Conservation (phyloP, 2,888 invertebrate genomes). For the Pristionchus exspectatus region DNA sequence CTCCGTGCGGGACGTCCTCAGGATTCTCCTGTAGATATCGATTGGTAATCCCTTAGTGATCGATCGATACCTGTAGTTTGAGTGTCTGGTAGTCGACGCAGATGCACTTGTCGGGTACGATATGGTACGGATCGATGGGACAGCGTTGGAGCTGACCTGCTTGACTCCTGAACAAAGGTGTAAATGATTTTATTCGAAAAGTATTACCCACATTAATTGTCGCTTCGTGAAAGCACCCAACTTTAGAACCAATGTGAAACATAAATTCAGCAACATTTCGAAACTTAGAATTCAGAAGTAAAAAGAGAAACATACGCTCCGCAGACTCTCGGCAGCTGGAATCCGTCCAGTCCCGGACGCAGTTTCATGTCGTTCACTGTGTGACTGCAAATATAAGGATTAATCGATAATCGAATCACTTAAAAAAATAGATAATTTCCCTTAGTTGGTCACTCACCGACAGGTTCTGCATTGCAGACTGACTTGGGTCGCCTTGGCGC, state of each 20-base stretch:
- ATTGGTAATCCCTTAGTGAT: not conserved
- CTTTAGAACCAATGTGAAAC: not conserved
- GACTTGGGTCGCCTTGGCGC: conserved; percentile 94
- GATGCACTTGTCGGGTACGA: conserved; percentile 96
- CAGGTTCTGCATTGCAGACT: conserved; percentile 92
- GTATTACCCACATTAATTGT: conserved; percentile 33
- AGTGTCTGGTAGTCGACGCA: conserved; percentile 98
- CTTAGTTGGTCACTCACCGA: conserved; percentile 28
- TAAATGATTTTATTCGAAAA: not conserved
- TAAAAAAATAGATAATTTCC: not conserved
- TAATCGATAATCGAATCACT: not conserved
- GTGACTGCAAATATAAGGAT: conserved; percentile 85
- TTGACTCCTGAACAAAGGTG: conserved; percentile 86
- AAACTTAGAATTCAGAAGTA: not conserved
- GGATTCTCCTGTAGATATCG: conserved; percentile 88
- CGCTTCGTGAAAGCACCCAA: not conserved
- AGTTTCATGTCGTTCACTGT: conserved; percentile 91
- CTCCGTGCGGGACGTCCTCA: conserved; percentile 95
- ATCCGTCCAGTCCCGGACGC: conserved; percentile 96
- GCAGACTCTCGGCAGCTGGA: conserved; percentile 94
- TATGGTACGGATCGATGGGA: conserved; percentile 97
- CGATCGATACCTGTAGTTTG: conserved; percentile 81
- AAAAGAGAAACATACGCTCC: conserved; percentile 86
- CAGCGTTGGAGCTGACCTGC: conserved; percentile 91
- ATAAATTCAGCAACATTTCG: not conserved